A percentile compares a stretch with the other conserved stretches of the same genome.
Conservation (phyloP, 2,113 vertebrate genomes). For the Acinonyx jubatus region DNA sequence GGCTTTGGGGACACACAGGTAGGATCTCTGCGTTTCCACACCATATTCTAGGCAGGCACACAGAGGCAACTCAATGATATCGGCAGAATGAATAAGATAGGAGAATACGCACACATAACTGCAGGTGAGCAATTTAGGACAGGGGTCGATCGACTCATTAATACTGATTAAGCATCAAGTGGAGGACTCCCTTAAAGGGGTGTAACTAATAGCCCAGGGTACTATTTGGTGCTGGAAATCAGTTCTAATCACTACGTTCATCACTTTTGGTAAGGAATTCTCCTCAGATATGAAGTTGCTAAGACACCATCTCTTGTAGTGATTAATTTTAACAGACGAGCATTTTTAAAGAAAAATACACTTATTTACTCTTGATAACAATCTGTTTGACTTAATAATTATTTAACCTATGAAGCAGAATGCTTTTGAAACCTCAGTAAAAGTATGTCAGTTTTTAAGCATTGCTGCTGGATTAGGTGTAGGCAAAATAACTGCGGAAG, state of each 20-base stretch:
- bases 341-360: background rate
- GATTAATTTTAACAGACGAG: background rate
- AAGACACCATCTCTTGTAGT: background rate
- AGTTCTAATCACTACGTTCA: background rate
- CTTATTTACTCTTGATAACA: background rate
- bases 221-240: background rate
- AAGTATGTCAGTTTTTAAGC: background rate
- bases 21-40: background rate
- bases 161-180: background rate
- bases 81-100: background rate
- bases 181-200: background rate
- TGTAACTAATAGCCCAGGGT: background rate
- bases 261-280: background rate
- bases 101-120: accelerated
- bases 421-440: background rate
- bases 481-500: background rate
- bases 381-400: background rate
- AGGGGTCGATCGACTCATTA: background rate
- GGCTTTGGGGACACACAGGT: background rate
- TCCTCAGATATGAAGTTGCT: background rate
- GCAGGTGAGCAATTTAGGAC: background rate
- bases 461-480: background rate
- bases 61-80: background rate
- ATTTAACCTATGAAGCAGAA: background rate
- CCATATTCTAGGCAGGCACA: background rate